Evolutionary conservation across 1,140 invertebrate genomes (phyloP).

Genomic region (Drosophila baimaii): DNA sequence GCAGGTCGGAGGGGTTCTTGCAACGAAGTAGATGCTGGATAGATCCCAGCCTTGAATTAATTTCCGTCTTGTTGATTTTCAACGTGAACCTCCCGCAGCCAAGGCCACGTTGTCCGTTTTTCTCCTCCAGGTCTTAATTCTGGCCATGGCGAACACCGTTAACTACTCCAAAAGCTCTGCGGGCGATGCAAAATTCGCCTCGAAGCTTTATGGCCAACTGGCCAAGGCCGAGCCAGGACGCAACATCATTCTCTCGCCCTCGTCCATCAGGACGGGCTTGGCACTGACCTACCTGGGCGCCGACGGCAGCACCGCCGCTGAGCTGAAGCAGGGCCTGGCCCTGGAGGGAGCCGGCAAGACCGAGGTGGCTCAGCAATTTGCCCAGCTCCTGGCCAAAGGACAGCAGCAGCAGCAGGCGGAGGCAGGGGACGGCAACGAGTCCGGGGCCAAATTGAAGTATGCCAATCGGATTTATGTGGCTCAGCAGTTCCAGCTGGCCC

Average conservation of each 20-base stretch:
- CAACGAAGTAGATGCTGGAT: neutral
- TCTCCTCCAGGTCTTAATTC: conserved; percentile 14
- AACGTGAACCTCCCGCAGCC: neutral
- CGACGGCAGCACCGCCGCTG: conserved; percentile 84
- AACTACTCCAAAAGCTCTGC: neutral
- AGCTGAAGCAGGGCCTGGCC: conserved; percentile 84
- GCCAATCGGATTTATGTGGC: conserved; percentile 63
- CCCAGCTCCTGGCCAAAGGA: conserved; percentile 28
- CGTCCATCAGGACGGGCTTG: conserved; percentile 86
- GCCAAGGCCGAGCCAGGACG: conserved; percentile 18
- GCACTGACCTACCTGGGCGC: conserved; percentile 86
- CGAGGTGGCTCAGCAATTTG: conserved; percentile 36
- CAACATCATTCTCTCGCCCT: conserved; percentile 86
- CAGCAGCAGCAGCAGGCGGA: neutral
- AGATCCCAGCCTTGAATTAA: neutral
- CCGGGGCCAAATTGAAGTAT: conserved; percentile 39
- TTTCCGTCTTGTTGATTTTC: neutral
- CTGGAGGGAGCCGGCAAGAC: conserved; percentile 50
- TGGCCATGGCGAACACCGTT: conserved; percentile 21
- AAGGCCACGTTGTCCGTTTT: conserved; percentile 13
- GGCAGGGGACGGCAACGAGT: neutral
- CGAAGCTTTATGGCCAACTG: conserved; percentile 42
- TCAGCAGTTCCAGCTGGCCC: conserved; percentile 29
- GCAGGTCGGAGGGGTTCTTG: conserved; percentile 1
- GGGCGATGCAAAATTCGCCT: conserved; percentile 45